Percentiles rank a stretch among this genome's conserved stretches.
phyloP scores from a whole-genome alignment of 2,113 vertebrate genomes.

The Erpornis zantholeuca region DNA sequence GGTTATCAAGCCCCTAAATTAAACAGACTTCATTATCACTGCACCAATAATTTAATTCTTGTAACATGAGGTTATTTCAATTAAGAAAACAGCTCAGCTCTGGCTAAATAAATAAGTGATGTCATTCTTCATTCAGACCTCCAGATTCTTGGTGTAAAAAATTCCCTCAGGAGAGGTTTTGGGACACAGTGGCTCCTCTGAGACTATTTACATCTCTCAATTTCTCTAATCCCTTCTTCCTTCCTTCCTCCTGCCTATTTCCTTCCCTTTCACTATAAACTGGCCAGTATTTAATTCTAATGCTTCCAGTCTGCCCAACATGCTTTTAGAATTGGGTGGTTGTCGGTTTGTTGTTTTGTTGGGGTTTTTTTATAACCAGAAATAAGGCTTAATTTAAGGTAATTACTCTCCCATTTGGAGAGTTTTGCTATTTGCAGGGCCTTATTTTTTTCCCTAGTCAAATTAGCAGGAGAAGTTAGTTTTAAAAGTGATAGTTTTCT shows the following conservation, averaged over 20 bases:
- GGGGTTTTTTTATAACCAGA: constrained; percentile 65
- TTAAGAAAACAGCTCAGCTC: constrained; percentile 67
- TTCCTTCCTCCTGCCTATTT: constrained; percentile 70
- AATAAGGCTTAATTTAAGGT: constrained; percentile 75
- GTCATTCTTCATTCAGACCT: constrained; percentile 70
- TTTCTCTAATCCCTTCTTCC: constrained; percentile 71
- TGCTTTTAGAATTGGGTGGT: constrained; percentile 20
- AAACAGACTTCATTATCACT: constrained; percentile 59
- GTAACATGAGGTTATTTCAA: constrained; percentile 70
- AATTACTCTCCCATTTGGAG: constrained; percentile 68
- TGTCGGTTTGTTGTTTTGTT: background rate
- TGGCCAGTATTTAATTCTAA: constrained; percentile 23
- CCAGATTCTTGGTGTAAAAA: constrained; percentile 67
- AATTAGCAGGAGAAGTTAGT: constrained; percentile 55
- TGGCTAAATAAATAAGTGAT: constrained; percentile 75
- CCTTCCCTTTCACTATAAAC: constrained; percentile 56
- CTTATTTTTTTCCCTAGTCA: constrained; percentile 48
- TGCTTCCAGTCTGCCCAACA: constrained; percentile 37
- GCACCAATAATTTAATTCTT: constrained; percentile 57
- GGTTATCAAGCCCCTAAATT: constrained; percentile 52
- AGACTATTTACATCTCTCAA: constrained; percentile 73
- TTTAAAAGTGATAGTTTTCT: constrained; percentile 55
- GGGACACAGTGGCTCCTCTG: constrained; percentile 77
- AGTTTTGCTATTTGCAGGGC: constrained; percentile 69
- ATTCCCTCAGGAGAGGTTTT: constrained; percentile 53